phyloP scores from a whole-genome alignment of 2,888 invertebrate genomes.

The Tinea pellionella region DNA sequence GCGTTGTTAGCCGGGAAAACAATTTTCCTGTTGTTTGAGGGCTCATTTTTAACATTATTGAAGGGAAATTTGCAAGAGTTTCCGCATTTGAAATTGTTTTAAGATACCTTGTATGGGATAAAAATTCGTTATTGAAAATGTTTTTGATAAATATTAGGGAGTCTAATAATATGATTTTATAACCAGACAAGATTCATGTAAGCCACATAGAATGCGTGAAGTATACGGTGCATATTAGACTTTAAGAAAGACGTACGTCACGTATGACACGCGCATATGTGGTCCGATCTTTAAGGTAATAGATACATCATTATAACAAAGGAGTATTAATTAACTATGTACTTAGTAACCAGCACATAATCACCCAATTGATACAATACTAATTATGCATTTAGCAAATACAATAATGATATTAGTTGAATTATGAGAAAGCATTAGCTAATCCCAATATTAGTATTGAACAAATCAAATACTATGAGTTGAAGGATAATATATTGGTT shows the following conservation, averaged over 20 bases:
- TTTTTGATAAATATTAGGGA: background rate
- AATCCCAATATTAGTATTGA: conserved; percentile 5
- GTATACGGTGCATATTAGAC: no score
- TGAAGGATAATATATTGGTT: background rate
- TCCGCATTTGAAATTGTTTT: conserved; percentile 5
- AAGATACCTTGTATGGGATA: background rate
- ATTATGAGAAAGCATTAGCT: conserved; percentile 10
- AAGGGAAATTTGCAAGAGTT: conserved; percentile 21
- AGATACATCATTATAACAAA: background rate
- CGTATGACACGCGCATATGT: no score
- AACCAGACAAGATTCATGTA: no score
- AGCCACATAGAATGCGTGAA: no score
- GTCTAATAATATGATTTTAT: background rate
- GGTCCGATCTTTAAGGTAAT: no score
- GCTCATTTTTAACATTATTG: conserved; percentile 61
- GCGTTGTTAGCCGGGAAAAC: conserved; percentile 45
- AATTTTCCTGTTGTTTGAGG: conserved; percentile 55
- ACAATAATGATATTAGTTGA: conserved; percentile 11
- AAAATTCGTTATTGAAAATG: background rate
- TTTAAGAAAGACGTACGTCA: no score
- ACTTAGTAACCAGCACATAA: background rate
- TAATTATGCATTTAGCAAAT: conserved; percentile 12
- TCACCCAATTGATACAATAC: conserved; percentile 9
- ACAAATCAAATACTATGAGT: background rate
- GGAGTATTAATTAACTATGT: background rate